Base-by-base conservation (phyloP, 2,113 vertebrate genomes). In the Gadus macrocephalus region DNA sequence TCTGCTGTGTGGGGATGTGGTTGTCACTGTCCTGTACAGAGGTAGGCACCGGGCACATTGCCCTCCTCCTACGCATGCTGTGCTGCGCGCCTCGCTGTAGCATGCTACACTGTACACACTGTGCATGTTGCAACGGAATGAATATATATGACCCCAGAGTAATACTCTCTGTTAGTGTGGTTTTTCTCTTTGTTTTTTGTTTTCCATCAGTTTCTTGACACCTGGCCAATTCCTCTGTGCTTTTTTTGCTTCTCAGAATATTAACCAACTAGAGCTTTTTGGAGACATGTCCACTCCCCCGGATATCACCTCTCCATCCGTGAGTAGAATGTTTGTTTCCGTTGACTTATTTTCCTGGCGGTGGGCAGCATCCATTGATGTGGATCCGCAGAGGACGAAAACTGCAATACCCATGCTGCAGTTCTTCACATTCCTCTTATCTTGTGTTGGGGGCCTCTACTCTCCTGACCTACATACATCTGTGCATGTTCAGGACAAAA, bases 241-340 rank as follows among this genome's bases (percentile, higher is more conserved):
- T 75, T 20, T 83, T 58, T 87, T 11, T 86, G 67, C 49, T 88
- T 75, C 69, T 73, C 93, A 99, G 97, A 97, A 96, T 93, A 95
- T 99, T 92, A 96, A 95, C 92, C 97, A 98, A 85, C 93, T 99
- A 93, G 96, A 97, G 90, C 93, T 98, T 90, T 99, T 99, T 84
- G 97, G 97, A 89, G 97, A 99, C 91, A 99, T 99, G 96, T 99
- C 97, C 64, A 98, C 97, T 72, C 97, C 96, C 78, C 96, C 97
- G 81, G 97, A 99, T 90, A 93, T 98, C 93, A 97, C 95, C 77
- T 98, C 97, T 85, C 96, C 96, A 76, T 97, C 96, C 6, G 97
- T 99, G 91, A 96, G 97, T 94, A 84, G 42, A 64, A 15, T 27
- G 12, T 15, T 5, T 27, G 6, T 19, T 22, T 20, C 8, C n/a